phyloP scores from a whole-genome alignment of 2,888 invertebrate species.

The Philonicus albiceps region DNA sequence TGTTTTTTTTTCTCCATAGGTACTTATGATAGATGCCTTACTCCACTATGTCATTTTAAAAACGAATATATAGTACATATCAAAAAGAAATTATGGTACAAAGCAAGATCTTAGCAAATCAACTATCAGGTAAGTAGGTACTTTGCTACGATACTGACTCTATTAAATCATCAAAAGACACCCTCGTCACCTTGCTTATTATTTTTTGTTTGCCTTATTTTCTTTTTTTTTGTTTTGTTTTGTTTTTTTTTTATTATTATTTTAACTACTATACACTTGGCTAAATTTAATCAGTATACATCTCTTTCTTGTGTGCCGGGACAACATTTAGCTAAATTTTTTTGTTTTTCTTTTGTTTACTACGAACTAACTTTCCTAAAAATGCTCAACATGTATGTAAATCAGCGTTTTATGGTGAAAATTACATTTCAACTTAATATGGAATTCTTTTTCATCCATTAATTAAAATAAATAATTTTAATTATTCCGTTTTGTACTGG shows the following conservation, averaged over 20 bases:
- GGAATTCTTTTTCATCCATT: background rate
- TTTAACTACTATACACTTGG: slow-evolving; percentile 16
- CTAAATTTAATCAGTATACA: slow-evolving; percentile 22
- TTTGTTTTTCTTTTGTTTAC: background rate
- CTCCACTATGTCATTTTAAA: slow-evolving; percentile 3
- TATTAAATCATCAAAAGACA: background rate
- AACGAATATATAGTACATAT: slow-evolving; percentile 26
- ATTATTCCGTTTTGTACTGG: slow-evolving; percentile 11
- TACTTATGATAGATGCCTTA: slow-evolving; percentile 27
- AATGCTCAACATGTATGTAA: background rate
- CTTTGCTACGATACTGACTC: background rate
- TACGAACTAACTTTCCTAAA: background rate
- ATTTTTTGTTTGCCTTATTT: background rate
- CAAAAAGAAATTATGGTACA: slow-evolving; percentile 25
- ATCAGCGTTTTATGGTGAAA: background rate
- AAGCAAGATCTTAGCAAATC: slow-evolving; percentile 30
- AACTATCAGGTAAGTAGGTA: slow-evolving; percentile 27
- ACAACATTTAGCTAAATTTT: slow-evolving; percentile 29
- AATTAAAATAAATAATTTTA: background rate
- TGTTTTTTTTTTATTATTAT: background rate
- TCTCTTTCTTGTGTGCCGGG: background rate
- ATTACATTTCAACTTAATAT: background rate
- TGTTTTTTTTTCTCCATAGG: background rate
- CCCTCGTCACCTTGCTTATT: background rate
- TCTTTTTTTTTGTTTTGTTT: background rate